Evolutionary conservation across 2,797 vertebrate genomes (phyloP).

Genomic region (Decapterus maruadsi): DNA sequence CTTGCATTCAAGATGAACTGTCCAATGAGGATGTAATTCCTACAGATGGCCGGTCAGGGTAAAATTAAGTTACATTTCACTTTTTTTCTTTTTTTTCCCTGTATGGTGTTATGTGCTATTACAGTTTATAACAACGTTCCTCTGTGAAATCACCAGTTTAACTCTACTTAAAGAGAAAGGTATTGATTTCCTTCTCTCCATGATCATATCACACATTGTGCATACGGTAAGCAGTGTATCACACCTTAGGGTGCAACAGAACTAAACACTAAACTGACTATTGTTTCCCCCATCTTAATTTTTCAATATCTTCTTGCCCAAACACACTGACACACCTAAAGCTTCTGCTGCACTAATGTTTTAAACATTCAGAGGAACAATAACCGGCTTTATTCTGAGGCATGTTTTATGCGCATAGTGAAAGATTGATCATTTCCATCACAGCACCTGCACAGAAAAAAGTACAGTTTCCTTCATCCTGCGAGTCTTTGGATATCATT

Average conservation of each 20-base stretch:
- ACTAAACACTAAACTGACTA: background rate
- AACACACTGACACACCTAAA: conserved; percentile 6
- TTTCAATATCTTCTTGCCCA: background rate
- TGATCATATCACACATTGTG: background rate
- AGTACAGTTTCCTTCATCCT: conserved; percentile 48
- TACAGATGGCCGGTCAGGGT: background rate
- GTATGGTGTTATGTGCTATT: background rate
- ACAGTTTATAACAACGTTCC: background rate
- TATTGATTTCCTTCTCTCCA: background rate
- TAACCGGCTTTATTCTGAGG: conserved; percentile 31
- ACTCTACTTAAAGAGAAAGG: background rate
- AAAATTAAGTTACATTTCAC: background rate
- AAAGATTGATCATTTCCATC: conserved; percentile 59
- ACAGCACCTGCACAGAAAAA: conserved; percentile 34
- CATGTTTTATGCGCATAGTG: conserved; percentile 39
- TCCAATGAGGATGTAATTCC: no score
- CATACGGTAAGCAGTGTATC: background rate
- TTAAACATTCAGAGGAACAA: conserved; percentile 46
- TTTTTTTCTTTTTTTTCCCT: background rate
- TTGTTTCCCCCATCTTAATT: background rate
- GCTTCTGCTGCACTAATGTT: background rate
- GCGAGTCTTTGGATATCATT: conserved; percentile 54
- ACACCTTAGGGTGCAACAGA: background rate
- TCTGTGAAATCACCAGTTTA: background rate
- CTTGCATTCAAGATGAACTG: no score